phyloP scores from a whole-genome alignment of 2,888 invertebrate species.

The Callyntrura guangdongensis region DNA sequence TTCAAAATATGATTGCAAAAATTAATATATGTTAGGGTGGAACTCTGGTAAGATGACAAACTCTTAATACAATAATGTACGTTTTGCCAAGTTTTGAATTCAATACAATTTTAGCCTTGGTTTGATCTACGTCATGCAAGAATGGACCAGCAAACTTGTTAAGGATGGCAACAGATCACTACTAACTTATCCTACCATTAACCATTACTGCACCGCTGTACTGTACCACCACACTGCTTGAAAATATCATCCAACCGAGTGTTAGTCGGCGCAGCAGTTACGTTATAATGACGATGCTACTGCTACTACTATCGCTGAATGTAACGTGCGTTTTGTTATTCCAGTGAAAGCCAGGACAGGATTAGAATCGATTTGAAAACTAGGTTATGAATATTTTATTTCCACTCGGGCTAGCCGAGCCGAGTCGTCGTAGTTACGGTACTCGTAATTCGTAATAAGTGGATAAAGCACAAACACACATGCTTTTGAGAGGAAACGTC shows the following conservation, averaged over 20 bases:
- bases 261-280: not conserved
- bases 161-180: not conserved
- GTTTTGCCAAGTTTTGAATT: too few species aligned
- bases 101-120: too few species aligned
- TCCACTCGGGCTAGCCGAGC: slow-evolving; percentile 75
- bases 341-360: slow-evolving; percentile 48
- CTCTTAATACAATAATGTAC: too few species aligned
- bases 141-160: too few species aligned
- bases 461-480: slow-evolving; percentile 39
- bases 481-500: slow-evolving; percentile 25
- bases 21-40: too few species aligned
- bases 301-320: not conserved
- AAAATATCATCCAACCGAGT: not conserved
- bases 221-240: not conserved
- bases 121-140: too few species aligned
- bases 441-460: slow-evolving; percentile 20
- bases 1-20: not conserved
- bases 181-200: not conserved
- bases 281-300: not conserved
- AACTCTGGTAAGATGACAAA: too few species aligned
- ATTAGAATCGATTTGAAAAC: slow-evolving; percentile 80
- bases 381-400: slow-evolving; percentile 83
- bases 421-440: slow-evolving; percentile 37
- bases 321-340: slow-evolving; percentile 16
- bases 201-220: not conserved